Evolutionary conservation across 2,888 invertebrate species (phyloP).

Genomic region (Trichopria drosophilae): DNA sequence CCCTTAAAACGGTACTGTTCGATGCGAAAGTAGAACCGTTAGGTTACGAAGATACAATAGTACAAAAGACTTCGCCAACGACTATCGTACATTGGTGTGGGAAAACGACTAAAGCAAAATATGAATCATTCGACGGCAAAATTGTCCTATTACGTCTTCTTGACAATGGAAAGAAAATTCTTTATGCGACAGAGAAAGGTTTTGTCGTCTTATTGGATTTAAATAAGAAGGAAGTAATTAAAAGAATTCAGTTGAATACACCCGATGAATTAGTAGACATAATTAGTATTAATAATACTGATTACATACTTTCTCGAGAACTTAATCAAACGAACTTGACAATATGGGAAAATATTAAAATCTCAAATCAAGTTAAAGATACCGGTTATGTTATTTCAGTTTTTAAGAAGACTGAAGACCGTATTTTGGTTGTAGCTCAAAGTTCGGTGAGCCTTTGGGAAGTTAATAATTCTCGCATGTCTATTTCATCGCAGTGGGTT

Average conservation of each 20-base stretch:
- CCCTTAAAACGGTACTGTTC: slow-evolving; percentile 47
- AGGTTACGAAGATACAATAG: slow-evolving; percentile 41
- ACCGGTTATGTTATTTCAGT: slow-evolving; percentile 43
- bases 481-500: slow-evolving; percentile 22
- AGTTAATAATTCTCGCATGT: slow-evolving; percentile 30
- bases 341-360: slow-evolving; percentile 37
- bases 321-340: slow-evolving; percentile 22
- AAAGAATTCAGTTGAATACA: too few relatives aligned
- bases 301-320: slow-evolving; percentile 36
- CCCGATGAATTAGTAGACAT: too few relatives aligned
- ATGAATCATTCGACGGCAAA: slow-evolving; percentile 57
- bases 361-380: slow-evolving; percentile 35
- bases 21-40: slow-evolving; percentile 46
- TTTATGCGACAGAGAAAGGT: slow-evolving; percentile 61
- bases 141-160: slow-evolving; percentile 61
- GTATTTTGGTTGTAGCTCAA: slow-evolving; percentile 41
- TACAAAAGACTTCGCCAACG: slow-evolving; percentile 44
- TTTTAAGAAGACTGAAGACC: slow-evolving; percentile 40
- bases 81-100: slow-evolving; percentile 56
- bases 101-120: slow-evolving; percentile 58
- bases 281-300: slow-evolving; percentile 31
- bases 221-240: too few relatives aligned
- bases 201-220: slow-evolving; percentile 58
- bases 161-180: slow-evolving; percentile 61
- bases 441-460: slow-evolving; percentile 34